These are phyloP conservation scores for Volucella zonaria DNA, from an alignment of 2,888 invertebrate genomes.

Conservation along the genomic window DNA sequence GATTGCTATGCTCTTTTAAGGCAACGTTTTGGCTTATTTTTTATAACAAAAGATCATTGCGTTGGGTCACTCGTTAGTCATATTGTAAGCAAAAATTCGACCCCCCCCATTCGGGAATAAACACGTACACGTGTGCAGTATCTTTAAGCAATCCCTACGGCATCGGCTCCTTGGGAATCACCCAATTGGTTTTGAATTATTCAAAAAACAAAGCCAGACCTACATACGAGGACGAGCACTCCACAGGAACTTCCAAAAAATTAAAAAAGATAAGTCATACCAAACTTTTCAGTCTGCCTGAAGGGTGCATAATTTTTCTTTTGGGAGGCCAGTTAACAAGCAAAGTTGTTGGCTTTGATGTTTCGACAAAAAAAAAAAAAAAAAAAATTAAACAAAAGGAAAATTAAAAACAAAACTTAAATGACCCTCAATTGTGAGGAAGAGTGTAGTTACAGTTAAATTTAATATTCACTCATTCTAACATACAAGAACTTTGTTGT, in stretches of 20 bases:
- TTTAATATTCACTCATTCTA: neutral
- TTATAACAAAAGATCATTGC: too few species aligned
- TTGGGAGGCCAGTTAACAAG: neutral
- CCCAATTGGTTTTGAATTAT: neutral
- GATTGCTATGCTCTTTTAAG: too few species aligned
- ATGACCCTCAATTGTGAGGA: conserved; percentile 24
- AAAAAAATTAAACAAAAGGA: neutral
- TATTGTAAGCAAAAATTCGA: too few species aligned
- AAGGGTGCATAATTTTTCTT: conserved; percentile 1
- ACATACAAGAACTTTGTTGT: neutral
- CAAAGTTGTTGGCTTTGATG: conserved; percentile 8
- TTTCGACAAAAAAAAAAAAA: neutral
- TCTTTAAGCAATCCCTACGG: neutral
- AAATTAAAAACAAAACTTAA: neutral
- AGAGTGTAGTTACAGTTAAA: neutral
- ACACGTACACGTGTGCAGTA: conserved; percentile 26
- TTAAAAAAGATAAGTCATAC: too few species aligned
- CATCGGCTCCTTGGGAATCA: too few species aligned
- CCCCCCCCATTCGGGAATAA: neutral
- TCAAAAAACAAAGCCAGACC: conserved; percentile 48
- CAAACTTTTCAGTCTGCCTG: neutral
- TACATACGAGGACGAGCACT: neutral
- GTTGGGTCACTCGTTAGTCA: too few species aligned
- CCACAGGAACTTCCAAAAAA: too few species aligned
- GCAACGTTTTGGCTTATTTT: too few species aligned